Percentiles rank a stretch among this genome's conserved stretches.
phyloP scores from a whole-genome alignment of 35 echinoderm and acorn worm species.

The Nesometra sesokonis region DNA sequence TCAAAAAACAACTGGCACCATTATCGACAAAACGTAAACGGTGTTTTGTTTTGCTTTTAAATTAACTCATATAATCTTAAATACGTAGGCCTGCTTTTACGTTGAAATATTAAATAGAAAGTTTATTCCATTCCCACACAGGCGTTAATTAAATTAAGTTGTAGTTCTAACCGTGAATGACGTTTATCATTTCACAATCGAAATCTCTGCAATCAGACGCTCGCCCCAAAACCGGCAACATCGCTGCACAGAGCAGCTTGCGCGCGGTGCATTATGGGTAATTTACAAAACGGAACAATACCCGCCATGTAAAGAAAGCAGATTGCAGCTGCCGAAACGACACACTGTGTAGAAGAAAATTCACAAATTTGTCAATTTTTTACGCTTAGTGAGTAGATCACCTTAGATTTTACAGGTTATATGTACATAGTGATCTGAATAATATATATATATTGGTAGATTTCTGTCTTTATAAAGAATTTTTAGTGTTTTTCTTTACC shows the following conservation, averaged over 20 bases:
- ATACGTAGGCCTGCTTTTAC: too few species aligned
- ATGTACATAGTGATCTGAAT: background rate
- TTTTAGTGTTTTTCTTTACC: background rate
- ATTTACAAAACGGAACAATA: slow-evolving; percentile 1
- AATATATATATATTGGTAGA: background rate
- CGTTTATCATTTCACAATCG: too few species aligned
- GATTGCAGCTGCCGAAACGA: background rate
- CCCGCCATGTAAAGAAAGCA: background rate
- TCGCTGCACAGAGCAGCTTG: background rate
- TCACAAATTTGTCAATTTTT: background rate
- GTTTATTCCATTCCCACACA: too few species aligned
- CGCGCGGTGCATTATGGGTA: background rate
- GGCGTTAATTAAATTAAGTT: too few species aligned
- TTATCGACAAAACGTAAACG: too few species aligned
- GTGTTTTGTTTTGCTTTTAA: too few species aligned
- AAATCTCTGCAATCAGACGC: background rate
- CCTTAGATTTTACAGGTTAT: background rate
- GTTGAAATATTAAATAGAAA: too few species aligned
- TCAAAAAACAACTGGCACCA: too few species aligned
- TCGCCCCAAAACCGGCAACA: background rate
- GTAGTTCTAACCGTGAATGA: too few species aligned
- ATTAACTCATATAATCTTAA: too few species aligned
- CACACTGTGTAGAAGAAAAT: background rate
- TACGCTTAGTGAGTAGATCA: background rate
- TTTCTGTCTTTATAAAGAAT: background rate